Percentiles rank a stretch among this genome's conserved stretches.
These are phyloP conservation scores for Raja brachyura DNA, from an alignment of 2,113 vertebrate species.

Conservation along the genomic window DNA sequence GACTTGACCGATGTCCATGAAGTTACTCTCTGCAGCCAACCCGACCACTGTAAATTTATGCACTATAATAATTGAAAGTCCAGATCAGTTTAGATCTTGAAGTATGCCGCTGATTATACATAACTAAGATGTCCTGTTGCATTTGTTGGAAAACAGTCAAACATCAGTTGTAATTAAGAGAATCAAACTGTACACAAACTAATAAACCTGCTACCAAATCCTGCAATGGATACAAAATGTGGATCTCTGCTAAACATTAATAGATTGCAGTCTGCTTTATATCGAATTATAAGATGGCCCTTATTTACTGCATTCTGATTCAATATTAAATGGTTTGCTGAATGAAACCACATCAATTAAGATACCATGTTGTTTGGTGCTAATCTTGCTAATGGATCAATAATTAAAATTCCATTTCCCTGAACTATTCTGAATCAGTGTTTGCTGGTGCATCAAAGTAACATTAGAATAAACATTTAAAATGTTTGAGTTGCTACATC, in stretches of 20 bases:
- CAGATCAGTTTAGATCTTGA: background rate
- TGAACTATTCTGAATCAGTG: background rate
- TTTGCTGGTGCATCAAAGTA: background rate
- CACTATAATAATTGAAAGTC: background rate
- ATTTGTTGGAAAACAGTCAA: conserved; percentile 11
- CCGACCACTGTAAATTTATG: background rate
- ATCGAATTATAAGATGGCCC: background rate
- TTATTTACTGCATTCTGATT: background rate
- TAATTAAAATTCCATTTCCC: conserved; percentile 7
- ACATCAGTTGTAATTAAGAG: background rate
- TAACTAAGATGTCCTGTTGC: background rate
- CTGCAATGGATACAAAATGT: background rate
- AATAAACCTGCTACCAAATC: background rate
- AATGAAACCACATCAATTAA: background rate
- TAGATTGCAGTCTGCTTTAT: background rate
- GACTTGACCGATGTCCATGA: background rate
- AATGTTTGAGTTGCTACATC: background rate
- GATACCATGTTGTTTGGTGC: background rate
- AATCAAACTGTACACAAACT: background rate
- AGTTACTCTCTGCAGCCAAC: background rate
- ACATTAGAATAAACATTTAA: background rate
- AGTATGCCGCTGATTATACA: background rate
- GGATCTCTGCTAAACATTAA: background rate
- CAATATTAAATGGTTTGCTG: background rate
- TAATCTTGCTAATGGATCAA: background rate